Conservation (phyloP, 2,797 vertebrate genomes). For the Pangasius mekongensis region DNA sequence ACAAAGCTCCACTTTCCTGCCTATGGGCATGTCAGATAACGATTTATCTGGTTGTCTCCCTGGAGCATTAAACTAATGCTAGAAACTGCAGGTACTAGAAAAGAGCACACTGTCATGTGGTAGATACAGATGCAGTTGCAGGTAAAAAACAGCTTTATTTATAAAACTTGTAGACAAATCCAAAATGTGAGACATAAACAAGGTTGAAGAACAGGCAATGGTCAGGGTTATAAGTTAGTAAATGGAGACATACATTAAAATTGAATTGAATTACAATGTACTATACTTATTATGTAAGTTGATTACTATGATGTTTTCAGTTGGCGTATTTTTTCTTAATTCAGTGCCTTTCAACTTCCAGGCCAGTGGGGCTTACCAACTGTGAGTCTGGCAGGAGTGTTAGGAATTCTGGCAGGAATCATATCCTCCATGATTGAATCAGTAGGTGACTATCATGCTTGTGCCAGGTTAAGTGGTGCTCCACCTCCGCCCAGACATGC, state of each 20-base stretch:
- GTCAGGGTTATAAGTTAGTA: background rate
- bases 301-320: background rate
- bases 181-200: no score
- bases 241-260: background rate
- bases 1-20: background rate
- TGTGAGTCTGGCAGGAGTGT: slow-evolving; percentile 88
- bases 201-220: no score
- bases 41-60: background rate
- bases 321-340: background rate
- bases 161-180: no score
- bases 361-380: slow-evolving; percentile 96
- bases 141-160: no score
- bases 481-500: slow-evolving; percentile 90
- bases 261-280: background rate
- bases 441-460: slow-evolving; percentile 94
- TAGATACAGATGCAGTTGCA: no score
- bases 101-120: background rate
- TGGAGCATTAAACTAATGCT: background rate
- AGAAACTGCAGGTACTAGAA: background rate
- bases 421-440: slow-evolving; percentile 97
- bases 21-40: background rate
- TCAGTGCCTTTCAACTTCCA: slow-evolving; percentile 60
- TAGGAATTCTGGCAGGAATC: slow-evolving; percentile 92
- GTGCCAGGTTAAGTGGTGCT: slow-evolving; percentile 89
- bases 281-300: background rate